These are phyloP conservation scores for Cantharis nigra DNA, from an alignment of 2,888 invertebrate species.

Conservation along the genomic window DNA sequence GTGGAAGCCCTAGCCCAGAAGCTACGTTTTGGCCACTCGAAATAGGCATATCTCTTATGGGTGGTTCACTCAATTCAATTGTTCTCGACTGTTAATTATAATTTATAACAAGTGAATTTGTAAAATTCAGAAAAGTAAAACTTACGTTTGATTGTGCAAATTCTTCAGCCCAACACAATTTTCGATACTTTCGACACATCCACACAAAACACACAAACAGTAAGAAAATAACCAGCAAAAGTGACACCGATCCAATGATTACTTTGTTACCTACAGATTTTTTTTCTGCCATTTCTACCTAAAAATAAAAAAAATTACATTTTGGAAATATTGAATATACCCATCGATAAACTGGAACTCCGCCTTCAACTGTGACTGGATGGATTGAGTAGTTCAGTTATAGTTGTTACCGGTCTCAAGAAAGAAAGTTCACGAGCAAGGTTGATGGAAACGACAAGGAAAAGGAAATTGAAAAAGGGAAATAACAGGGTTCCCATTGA, in stretches of 20 bases:
- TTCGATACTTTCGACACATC: slow-evolving; percentile 56
- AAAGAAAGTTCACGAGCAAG: too few species aligned
- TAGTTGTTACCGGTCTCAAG: too few species aligned
- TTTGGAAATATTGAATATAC: too few species aligned
- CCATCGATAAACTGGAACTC: neutral
- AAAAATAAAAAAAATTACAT: neutral
- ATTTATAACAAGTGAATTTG: neutral
- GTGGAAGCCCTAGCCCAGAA: slow-evolving; percentile 41
- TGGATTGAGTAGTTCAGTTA: too few species aligned
- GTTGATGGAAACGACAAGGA: too few species aligned
- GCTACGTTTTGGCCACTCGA: slow-evolving; percentile 1
- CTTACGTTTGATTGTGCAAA: slow-evolving; percentile 44
- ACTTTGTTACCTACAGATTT: slow-evolving; percentile 50
- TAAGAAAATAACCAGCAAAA: slow-evolving; percentile 56
- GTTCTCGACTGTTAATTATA: slow-evolving; percentile 33
- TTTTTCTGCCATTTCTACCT: slow-evolving; percentile 12
- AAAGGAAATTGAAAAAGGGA: too few species aligned
- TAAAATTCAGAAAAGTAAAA: neutral
- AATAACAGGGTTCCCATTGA: too few species aligned
- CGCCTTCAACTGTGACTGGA: too few species aligned
- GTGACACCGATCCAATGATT: slow-evolving; percentile 57
- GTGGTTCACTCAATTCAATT: slow-evolving; percentile 43
- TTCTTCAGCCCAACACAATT: slow-evolving; percentile 58
- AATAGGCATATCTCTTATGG: slow-evolving; percentile 16
- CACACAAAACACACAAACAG: slow-evolving; percentile 58